Conservation (phyloP, 2,113 vertebrate genomes). For the Serinus canaria region DNA sequence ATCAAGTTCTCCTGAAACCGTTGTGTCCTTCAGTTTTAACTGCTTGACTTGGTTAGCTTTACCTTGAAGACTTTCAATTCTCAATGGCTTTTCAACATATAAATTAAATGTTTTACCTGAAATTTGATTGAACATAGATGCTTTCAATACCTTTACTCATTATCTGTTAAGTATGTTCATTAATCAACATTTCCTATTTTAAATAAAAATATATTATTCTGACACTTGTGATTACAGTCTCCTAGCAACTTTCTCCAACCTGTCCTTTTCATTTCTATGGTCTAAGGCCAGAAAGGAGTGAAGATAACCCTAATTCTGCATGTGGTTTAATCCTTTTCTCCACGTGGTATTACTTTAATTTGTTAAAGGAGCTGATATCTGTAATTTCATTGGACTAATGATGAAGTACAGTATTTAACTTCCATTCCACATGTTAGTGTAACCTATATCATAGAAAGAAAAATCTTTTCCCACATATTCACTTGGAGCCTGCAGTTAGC, state of each 20-base stretch:
- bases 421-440: not conserved
- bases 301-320: slow-evolving; percentile 4
- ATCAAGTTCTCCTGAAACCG: not conserved
- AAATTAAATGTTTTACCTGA: slow-evolving; percentile 42
- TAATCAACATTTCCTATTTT: slow-evolving; percentile 53
- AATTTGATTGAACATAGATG: slow-evolving; percentile 42
- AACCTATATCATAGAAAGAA: not conserved
- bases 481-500: not conserved
- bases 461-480: not conserved
- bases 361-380: slow-evolving; percentile 22
- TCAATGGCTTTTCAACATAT: slow-evolving; percentile 13
- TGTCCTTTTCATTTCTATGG: not conserved
- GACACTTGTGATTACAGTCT: slow-evolving; percentile 45
- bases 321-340: slow-evolving; percentile 38
- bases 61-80: slow-evolving; percentile 30
- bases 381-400: slow-evolving; percentile 39
- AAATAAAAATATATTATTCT: slow-evolving; percentile 67
- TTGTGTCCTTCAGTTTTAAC: slow-evolving; percentile 3
- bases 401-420: slow-evolving; percentile 32
- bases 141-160: slow-evolving; percentile 41
- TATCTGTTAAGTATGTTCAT: slow-evolving; percentile 48
- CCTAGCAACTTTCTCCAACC: slow-evolving; percentile 48
- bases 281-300: not conserved
- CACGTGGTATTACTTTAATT: slow-evolving; percentile 25
- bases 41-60: slow-evolving; percentile 6